phyloP scores from a whole-genome alignment of 2,797 vertebrate genomes.

The Onychomys arenicola region DNA sequence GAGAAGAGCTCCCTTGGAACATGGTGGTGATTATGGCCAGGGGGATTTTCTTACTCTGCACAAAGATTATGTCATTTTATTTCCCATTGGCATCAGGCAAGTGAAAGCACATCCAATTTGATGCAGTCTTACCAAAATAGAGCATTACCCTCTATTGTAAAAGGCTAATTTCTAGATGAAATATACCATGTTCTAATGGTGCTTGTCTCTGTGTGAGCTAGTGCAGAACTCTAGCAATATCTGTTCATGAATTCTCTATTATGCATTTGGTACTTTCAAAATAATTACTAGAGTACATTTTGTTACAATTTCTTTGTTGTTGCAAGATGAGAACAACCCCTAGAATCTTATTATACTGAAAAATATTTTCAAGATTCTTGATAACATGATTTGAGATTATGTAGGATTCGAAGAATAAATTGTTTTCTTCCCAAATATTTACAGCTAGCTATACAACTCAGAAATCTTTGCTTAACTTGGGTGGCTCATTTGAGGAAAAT shows the following conservation, averaged over 20 bases:
- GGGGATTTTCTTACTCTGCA: conserved; percentile 37
- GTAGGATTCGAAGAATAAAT: conserved; percentile 28
- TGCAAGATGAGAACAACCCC: not conserved
- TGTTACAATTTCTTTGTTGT: conserved; percentile 21
- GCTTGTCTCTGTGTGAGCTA: not conserved
- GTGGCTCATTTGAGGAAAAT: conserved; percentile 36
- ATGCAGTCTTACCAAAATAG: not conserved
- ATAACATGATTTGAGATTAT: not conserved
- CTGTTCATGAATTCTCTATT: not conserved
- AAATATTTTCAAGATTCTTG: not conserved
- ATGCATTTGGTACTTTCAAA: conserved; percentile 5
- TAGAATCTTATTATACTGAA: not conserved
- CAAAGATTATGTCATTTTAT: conserved; percentile 33
- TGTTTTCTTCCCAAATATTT: conserved; percentile 56
- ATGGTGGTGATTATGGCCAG: not conserved
- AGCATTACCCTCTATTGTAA: not conserved
- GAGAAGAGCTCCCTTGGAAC: conserved; percentile 28
- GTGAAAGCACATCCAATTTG: conserved; percentile 14
- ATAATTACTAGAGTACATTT: conserved; percentile 24
- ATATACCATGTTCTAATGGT: not conserved
- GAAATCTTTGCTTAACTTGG: conserved; percentile 53
- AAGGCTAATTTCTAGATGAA: conserved; percentile 14
- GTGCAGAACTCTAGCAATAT: conserved; percentile 1
- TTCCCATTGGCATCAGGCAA: not conserved
- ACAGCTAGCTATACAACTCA: conserved; percentile 28